Evolutionary conservation across 2,797 vertebrate species (phyloP).

Genomic region (Gymnothorax javanicus): DNA sequence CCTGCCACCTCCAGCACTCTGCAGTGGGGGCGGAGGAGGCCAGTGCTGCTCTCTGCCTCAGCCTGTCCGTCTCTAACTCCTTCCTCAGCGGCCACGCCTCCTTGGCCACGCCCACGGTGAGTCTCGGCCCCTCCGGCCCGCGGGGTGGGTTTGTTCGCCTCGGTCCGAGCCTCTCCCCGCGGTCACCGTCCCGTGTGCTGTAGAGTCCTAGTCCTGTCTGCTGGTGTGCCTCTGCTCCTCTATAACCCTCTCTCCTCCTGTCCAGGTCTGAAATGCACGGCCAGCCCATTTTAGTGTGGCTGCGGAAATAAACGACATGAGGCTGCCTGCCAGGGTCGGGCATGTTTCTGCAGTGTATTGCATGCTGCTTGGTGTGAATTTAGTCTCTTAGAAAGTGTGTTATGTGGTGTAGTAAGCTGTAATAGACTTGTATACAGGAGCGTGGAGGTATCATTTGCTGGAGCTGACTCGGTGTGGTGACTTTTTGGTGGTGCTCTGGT

Average conservation of each 20-base stretch:
- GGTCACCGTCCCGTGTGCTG: neutral
- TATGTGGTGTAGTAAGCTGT: neutral
- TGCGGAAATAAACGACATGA: neutral
- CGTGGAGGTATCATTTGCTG: neutral
- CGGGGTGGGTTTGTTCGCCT: neutral
- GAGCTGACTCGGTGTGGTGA: neutral
- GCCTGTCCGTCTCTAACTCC: constrained; percentile 98
- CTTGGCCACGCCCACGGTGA: constrained; percentile 90
- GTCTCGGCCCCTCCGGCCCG: constrained; percentile 52
- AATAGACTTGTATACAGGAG: neutral
- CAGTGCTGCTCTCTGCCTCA: constrained; percentile 89
- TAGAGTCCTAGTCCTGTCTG: neutral
- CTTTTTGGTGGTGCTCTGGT: constrained; percentile 2
- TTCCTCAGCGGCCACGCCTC: constrained; percentile 95
- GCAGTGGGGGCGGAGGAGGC: constrained; percentile 88
- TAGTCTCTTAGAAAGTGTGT: neutral
- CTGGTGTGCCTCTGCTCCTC: neutral
- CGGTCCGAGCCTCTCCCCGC: neutral
- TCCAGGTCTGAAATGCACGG: neutral
- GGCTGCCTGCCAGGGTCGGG: neutral
- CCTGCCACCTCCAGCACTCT: constrained; percentile 95
- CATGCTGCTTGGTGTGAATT: neutral
- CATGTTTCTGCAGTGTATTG: neutral
- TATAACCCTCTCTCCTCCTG: neutral
- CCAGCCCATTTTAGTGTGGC: neutral